Percentiles rank a stretch among this genome's conserved stretches.
phyloP scores from a whole-genome alignment of 2,797 vertebrate species.

The Clarias fuscus region DNA sequence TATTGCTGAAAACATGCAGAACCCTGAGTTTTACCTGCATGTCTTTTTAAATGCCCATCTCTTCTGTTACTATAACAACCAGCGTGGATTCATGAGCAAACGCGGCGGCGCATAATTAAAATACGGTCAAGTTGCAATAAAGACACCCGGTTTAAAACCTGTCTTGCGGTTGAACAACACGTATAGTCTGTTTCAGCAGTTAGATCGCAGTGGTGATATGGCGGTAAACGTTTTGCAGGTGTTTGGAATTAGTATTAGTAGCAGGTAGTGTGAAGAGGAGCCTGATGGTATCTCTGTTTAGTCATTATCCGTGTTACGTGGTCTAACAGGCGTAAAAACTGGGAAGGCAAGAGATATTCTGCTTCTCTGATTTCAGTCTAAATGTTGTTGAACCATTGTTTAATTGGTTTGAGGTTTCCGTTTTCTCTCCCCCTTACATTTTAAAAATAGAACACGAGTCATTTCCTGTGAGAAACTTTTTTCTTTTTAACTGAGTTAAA shows the following conservation, averaged over 20 bases:
- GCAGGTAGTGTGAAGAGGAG: not conserved
- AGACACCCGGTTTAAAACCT: not conserved
- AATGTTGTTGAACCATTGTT: not conserved
- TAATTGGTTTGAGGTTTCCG: not conserved
- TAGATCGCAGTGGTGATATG: not conserved
- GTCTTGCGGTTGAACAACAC: not conserved
- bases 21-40: not conserved
- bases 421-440: not conserved
- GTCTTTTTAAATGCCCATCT: not conserved
- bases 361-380: not conserved
- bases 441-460: not conserved
- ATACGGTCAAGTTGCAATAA: too few relatives aligned
- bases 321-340: slow-evolving; percentile 15
- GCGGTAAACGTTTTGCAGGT: not conserved
- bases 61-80: slow-evolving; percentile 1
- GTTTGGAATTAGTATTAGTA: not conserved
- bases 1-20: not conserved
- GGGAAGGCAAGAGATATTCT: not conserved
- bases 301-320: slow-evolving; percentile 4
- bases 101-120: not conserved
- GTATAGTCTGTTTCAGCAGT: not conserved
- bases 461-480: not conserved
- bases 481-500: not conserved
- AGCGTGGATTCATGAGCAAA: not conserved
- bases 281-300: not conserved